Evolutionary conservation across 2,888 invertebrate species (phyloP).

Genomic region (Caradrina clavipalpis): DNA sequence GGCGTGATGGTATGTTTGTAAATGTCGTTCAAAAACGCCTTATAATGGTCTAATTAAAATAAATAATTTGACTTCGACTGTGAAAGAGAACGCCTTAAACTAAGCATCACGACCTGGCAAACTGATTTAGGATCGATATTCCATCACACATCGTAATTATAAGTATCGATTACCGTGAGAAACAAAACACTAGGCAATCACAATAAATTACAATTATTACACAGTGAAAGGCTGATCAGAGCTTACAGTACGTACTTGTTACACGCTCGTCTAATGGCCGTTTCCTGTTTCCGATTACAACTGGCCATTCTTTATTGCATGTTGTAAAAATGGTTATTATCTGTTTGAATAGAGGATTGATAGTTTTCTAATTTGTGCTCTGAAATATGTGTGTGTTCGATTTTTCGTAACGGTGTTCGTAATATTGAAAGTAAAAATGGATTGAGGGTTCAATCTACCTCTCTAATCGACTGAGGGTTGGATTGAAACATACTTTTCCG

Average conservation of each 20-base stretch:
- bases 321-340: constrained; percentile 51
- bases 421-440: no score
- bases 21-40: no score
- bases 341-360: constrained; percentile 21
- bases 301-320: constrained; percentile 37
- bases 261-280: constrained; percentile 30
- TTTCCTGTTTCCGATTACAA: constrained; percentile 53
- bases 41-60: no score
- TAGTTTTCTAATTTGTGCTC: constrained; percentile 6
- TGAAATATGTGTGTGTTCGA: constrained; percentile 1
- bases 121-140: constrained; percentile 25
- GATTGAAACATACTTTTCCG: no score
- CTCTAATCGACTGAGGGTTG: no score
- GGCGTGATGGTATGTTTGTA: no score
- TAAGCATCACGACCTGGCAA: constrained; percentile 9
- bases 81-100: not conserved
- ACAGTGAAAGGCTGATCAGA: constrained; percentile 39
- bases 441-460: no score
- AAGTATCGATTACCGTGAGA: constrained; percentile 59
- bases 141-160: constrained; percentile 35
- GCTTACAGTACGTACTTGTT: constrained; percentile 30
- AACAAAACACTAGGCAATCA: constrained; percentile 54
- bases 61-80: no score
- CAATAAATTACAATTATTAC: constrained; percentile 61
- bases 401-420: not conserved